phyloP scores from a whole-genome alignment of 2,113 vertebrate species.

The Tenrec ecaudatus region DNA sequence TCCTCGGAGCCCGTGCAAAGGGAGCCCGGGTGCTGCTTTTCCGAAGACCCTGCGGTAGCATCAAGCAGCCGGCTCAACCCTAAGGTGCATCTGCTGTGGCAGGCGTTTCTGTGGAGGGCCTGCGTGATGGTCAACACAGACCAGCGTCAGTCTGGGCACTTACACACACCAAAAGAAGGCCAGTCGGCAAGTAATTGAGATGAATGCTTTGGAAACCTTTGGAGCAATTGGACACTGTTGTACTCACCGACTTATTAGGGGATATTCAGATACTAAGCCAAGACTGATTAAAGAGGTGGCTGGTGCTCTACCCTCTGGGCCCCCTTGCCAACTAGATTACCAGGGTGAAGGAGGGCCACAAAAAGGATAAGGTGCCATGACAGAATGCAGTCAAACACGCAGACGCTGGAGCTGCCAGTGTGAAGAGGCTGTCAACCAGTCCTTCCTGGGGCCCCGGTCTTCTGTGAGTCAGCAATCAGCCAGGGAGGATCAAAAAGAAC shows the following conservation, averaged over 20 bases:
- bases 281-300: neutral
- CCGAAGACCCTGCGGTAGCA: neutral
- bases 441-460: neutral
- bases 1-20: neutral
- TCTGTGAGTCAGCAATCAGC: neutral
- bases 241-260: neutral
- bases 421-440: neutral
- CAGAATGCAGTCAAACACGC: neutral
- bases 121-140: neutral
- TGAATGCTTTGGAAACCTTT: neutral
- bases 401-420: neutral
- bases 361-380: neutral
- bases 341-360: neutral
- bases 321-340: neutral
- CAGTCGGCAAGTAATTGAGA: neutral
- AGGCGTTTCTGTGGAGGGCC: neutral
- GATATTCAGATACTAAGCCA: conserved; percentile 34
- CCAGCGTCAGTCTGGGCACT: neutral
- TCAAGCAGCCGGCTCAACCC: neutral
- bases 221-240: neutral
- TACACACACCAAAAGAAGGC: neutral
- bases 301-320: neutral
- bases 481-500: neutral
- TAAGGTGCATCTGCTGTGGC: neutral
- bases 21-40: neutral